Evolutionary conservation across 2,888 invertebrate genomes (phyloP), one percentile per base, ranked within the genome.

Genomic region (Pristionchus entomophagus): DNA sequence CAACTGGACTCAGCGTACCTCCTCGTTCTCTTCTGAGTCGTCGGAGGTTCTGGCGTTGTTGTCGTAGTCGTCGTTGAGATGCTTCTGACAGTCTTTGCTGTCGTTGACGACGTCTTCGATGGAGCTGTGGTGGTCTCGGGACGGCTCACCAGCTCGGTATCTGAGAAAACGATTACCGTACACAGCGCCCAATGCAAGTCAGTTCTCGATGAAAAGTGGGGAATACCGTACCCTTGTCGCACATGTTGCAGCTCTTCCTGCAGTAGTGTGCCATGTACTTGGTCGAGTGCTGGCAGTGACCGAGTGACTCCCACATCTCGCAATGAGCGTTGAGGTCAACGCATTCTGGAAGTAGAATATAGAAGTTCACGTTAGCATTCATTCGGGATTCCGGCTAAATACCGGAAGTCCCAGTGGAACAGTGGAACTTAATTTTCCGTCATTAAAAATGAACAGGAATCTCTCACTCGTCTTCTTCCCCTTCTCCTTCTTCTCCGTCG

Each of bases 201-300:
- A 78, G 29, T 32, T 78, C 14, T 0, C 29, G 29, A 78, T 49
- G 8, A 56, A 0, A 22, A 0, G n/a, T n/a, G n/a, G n/a, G n/a
- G n/a, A n/a, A 14, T 45, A n/a, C 22, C 65, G 62, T 45, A 85
- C 85, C 85, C 8, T 73, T 77, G 41, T 83, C 62, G 87, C 92
- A 92, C 45, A 92, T 80, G 5, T 85, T 86, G 77, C 92, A 93
- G 19, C 91, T 87, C 82, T 91, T 91, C 49, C 93, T 85, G 86
- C 93, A 93, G 88, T 94, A 93, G 86, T 93, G 93, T 22, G 89
- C 86, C 93, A 93, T 93, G 87, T 93, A 93, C 84, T 93, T 94
- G 78, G 88, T 87, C 38, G 93, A 93, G 88, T 93, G 93, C 82
- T 92, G 89, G 85, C 93, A 93, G 85, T 93, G 93, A 2, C 93